phyloP scores from a whole-genome alignment of 1,140 invertebrate genomes.

The Teleopsis dalmanni region DNA sequence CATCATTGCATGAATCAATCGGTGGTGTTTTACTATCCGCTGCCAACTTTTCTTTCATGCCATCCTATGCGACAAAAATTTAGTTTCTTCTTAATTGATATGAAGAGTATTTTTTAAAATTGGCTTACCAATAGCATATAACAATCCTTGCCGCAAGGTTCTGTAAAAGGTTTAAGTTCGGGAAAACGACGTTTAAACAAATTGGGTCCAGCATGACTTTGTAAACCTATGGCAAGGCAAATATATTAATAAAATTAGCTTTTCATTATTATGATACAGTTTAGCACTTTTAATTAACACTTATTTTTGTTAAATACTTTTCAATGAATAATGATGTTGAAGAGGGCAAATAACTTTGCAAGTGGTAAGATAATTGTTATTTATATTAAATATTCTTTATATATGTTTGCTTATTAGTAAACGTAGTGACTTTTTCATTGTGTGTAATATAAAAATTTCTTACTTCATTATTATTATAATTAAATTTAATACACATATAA shows the following conservation, averaged over 20 bases:
- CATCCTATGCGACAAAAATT: slow-evolving; percentile 52
- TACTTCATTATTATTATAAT: no score
- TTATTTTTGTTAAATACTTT: no score
- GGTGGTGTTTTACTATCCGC: slow-evolving; percentile 63
- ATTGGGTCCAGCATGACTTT: slow-evolving; percentile 86
- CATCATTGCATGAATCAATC: slow-evolving; percentile 85
- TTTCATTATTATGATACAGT: not conserved
- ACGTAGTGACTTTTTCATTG: no score
- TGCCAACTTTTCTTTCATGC: slow-evolving; percentile 72
- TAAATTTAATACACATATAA: no score
- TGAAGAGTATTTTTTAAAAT: slow-evolving; percentile 1
- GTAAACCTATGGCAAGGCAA: slow-evolving; percentile 54
- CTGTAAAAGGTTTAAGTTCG: slow-evolving; percentile 76
- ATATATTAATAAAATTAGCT: not conserved
- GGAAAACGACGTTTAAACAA: slow-evolving; percentile 80
- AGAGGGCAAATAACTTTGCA: no score
- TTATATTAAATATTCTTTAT: no score
- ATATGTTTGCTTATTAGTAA: no score
- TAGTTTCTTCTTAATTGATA: no score
- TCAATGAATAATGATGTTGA: no score
- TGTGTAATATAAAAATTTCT: no score
- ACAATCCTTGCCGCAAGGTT: slow-evolving; percentile 81
- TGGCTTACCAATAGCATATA: slow-evolving; percentile 65
- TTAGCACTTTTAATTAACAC: no score
- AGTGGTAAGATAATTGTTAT: no score